Evolutionary conservation across 2,113 vertebrate species (phyloP).

Genomic region (Pitta sordida): DNA sequence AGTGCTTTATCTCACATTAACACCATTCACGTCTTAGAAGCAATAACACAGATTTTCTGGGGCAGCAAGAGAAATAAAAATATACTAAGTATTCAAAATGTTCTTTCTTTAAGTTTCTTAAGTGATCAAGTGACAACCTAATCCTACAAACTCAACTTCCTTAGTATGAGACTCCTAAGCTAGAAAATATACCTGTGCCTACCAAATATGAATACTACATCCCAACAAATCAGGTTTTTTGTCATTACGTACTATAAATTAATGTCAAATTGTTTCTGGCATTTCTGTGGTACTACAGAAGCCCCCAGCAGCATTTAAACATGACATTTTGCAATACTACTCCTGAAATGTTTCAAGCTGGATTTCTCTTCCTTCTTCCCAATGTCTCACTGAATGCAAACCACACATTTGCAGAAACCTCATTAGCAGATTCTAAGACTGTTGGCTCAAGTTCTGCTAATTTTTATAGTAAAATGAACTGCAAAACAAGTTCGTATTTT

Average conservation of each 20-base stretch:
- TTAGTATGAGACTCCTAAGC: neutral
- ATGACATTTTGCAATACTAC: neutral
- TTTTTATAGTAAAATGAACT: neutral
- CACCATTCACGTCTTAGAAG: neutral
- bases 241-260: neutral
- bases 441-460: neutral
- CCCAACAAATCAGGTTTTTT: neutral
- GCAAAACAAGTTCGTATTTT: rapidly evolving
- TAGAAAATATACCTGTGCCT: neutral
- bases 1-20: neutral
- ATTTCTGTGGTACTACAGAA: neutral
- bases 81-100: neutral
- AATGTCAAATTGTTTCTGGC: neutral
- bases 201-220: neutral
- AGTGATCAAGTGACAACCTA: neutral
- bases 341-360: neutral
- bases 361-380: neutral
- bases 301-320: neutral
- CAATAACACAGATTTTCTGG: neutral
- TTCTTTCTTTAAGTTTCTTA: neutral
- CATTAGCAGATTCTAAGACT: neutral
- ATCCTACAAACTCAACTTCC: neutral
- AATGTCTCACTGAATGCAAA: neutral
- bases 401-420: neutral
- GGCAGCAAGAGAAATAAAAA: neutral